These are phyloP conservation scores for Phymatocera aterrima DNA, from an alignment of 2,888 invertebrate genomes.

Conservation along the genomic window DNA sequence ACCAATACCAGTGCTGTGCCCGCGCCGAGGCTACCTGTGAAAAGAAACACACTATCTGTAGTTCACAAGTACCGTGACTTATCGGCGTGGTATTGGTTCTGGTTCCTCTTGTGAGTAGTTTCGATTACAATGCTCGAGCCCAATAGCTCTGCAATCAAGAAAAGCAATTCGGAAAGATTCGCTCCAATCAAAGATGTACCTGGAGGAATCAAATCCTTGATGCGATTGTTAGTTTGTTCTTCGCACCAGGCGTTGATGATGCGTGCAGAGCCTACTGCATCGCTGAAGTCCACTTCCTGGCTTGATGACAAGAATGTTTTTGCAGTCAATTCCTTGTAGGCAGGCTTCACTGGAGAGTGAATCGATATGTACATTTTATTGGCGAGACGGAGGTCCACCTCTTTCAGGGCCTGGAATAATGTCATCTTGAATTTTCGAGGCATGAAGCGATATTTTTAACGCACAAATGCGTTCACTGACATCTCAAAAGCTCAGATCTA, in stretches of 20 bases:
- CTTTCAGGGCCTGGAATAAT: slow-evolving; percentile 69
- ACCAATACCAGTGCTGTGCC: slow-evolving; percentile 84
- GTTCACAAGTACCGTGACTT: slow-evolving; percentile 43
- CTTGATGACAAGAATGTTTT: slow-evolving; percentile 81
- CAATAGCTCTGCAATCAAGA: no score
- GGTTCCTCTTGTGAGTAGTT: background rate
- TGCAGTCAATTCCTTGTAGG: slow-evolving; percentile 78
- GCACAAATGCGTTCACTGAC: background rate
- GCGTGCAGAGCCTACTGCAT: slow-evolving; percentile 71
- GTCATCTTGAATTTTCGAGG: slow-evolving; percentile 38
- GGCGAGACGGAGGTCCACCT: slow-evolving; percentile 81
- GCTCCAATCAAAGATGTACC: slow-evolving; percentile 67
- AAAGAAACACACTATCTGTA: no score
- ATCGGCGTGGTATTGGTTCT: background rate
- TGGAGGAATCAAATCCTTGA: slow-evolving; percentile 83
- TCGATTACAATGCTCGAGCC: no score
- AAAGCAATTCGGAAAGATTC: no score
- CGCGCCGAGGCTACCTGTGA: slow-evolving; percentile 75
- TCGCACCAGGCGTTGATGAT: slow-evolving; percentile 90
- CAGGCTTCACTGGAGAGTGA: slow-evolving; percentile 74
- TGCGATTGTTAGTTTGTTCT: slow-evolving; percentile 87
- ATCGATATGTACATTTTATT: slow-evolving; percentile 84
- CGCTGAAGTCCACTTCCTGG: slow-evolving; percentile 80
- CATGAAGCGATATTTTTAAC: background rate
- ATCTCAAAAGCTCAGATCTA: no score